A percentile compares a stretch with the other conserved stretches of the same genome.
Conservation (phyloP, 2,797 vertebrate species). For the Megalops cyprinoides region DNA sequence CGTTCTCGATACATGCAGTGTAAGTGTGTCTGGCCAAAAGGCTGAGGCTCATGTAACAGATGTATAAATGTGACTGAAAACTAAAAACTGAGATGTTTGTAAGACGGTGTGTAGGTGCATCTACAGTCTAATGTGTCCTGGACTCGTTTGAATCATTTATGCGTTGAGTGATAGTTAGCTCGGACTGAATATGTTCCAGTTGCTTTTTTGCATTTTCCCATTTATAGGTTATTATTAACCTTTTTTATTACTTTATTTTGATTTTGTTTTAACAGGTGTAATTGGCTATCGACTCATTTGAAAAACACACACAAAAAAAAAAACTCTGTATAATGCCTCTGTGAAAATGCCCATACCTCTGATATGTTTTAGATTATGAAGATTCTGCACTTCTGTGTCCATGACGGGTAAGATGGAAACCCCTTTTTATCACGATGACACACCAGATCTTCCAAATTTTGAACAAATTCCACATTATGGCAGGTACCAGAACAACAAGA, state of each 20-base stretch:
- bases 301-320: constrained; percentile 58
- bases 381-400: background rate
- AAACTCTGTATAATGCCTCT: constrained; percentile 42
- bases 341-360: constrained; percentile 47
- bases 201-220: background rate
- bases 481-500: constrained; percentile 70
- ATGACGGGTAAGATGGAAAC: constrained; percentile 71
- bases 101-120: background rate
- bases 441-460: constrained; percentile 58
- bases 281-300: constrained; percentile 32
- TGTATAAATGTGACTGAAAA: background rate
- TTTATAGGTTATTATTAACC: background rate
- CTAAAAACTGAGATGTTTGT: background rate
- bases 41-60: background rate
- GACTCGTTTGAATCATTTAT: background rate
- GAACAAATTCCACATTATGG: constrained; percentile 67
- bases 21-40: background rate
- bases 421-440: constrained; percentile 78
- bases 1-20: background rate
- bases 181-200: no score
- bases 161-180: background rate
- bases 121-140: background rate
- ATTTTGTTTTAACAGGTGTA: constrained; percentile 21
- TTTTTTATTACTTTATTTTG: background rate
- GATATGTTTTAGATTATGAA: constrained; percentile 30